These are phyloP conservation scores for Alectura lathami DNA, from an alignment of 2,113 vertebrate species.

Conservation along the genomic window DNA sequence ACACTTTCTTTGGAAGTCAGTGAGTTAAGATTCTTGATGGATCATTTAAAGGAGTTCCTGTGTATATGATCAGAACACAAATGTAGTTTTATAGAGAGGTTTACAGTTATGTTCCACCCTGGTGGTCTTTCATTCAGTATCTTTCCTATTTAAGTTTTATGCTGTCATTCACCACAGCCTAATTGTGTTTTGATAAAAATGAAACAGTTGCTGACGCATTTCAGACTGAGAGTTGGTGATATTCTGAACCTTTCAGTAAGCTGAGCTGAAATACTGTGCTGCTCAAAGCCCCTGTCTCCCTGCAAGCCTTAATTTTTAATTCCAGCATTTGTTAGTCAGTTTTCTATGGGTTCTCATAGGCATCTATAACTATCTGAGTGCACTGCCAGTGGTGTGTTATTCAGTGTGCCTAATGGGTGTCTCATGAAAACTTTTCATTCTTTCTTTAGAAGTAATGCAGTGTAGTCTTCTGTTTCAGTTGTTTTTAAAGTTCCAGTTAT, in stretches of 20 bases:
- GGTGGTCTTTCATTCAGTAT: slow-evolving; percentile 82
- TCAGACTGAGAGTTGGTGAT: slow-evolving; percentile 72
- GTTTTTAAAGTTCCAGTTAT: neutral
- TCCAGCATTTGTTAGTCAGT: neutral
- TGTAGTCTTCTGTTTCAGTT: neutral
- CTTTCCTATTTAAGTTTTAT: slow-evolving; percentile 84
- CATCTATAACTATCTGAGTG: neutral
- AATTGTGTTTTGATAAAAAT: slow-evolving; percentile 84
- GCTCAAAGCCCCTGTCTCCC: slow-evolving; percentile 42
- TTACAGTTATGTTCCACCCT: slow-evolving; percentile 80
- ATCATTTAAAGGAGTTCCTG: slow-evolving; percentile 81
- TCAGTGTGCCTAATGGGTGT: neutral
- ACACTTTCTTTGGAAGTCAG: slow-evolving; percentile 82
- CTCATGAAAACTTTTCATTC: neutral
- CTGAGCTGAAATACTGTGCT: slow-evolving; percentile 67
- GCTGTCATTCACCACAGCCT: slow-evolving; percentile 83
- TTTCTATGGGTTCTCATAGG: neutral
- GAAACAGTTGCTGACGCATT: slow-evolving; percentile 78
- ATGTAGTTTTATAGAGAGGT: slow-evolving; percentile 81
- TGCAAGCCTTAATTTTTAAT: slow-evolving; percentile 32
- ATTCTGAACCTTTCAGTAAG: slow-evolving; percentile 77
- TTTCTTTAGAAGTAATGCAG: neutral
- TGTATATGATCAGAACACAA: slow-evolving; percentile 80
- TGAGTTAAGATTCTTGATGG: slow-evolving; percentile 75
- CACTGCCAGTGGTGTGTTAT: neutral